Base-by-base conservation (phyloP, 2,888 invertebrate species). In the Brenthis ino region DNA sequence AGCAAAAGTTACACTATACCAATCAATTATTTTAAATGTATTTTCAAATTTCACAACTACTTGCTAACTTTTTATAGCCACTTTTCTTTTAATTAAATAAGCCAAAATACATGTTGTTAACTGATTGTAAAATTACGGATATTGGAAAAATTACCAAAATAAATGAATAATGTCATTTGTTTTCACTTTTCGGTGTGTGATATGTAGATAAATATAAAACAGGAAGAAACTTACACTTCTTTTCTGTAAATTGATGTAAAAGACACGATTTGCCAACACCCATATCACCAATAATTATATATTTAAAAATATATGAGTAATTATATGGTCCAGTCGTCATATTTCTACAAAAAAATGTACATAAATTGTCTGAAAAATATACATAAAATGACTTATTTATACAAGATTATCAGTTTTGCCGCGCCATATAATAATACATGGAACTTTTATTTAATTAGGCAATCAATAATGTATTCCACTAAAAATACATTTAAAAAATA, bases 251-350 rank as follows among this genome's bases (percentile, higher is more conserved):
- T 85, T 99, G 99, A 91, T 99, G 99, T 71, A 99, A 94, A 63
- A 99, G 95, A 89, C 99, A 99, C 72, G 99, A 99, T 93, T 99
- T 99, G 72, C 99, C 99, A 70, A 99, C 99, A 75, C 99, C 99
- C 99, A 99, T 99, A 89, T 99, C 99, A 80, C 98, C 99, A 89
- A 99, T 99, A 78, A 99, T 99, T 82, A 99, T 99, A 88, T 99
- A 99, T 90, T 99, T 99, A 93, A 99, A 99, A 87, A 99, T 99
- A 88, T 99, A 99, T 56, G 99, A 99, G 93, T 99, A 99, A 93
- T 99, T 99, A 89, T 99, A 99, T 68, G 99, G 99, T 85, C 98
- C 99, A 77, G 98, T 96, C 78, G 98, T 96, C 98, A 98, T 98
- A 83, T 93, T 95, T 85, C 85, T 82, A 65, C 28, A 73, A 74